A percentile compares a stretch with the other conserved stretches of the same genome.
phyloP scores from a whole-genome alignment of 1,140 invertebrate genomes.

The Euglossa dilemma region DNA sequence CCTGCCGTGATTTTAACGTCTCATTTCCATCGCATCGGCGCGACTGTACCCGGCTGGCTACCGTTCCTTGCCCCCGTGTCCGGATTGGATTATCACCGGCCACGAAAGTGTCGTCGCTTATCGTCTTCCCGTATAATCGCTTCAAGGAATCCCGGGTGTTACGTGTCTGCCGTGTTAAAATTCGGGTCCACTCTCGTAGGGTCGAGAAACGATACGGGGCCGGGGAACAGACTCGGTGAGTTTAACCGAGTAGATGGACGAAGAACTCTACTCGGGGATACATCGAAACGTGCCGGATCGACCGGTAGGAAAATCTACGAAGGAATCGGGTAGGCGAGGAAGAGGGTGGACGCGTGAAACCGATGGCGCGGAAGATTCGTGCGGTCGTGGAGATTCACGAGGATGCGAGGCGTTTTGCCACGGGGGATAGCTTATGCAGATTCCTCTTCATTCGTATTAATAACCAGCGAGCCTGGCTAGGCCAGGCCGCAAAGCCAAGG shows the following conservation, averaged over 20 bases:
- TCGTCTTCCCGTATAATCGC: conserved; percentile 23
- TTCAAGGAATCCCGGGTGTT: conserved; percentile 25
- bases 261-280: too few relatives aligned
- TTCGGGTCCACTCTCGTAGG: background rate
- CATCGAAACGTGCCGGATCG: too few relatives aligned
- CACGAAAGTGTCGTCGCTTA: conserved; percentile 44
- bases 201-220: background rate
- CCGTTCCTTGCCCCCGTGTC: background rate
- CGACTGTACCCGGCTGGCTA: conserved; percentile 3
- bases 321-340: too few relatives aligned
- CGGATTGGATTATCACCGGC: background rate
- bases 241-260: too few relatives aligned
- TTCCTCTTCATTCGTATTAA: conserved; percentile 47
- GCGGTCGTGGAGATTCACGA: background rate
- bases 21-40: conserved; percentile 31
- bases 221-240: background rate
- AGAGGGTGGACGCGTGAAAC: background rate
- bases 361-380: background rate
- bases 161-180: conserved; percentile 14
- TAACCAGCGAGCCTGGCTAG: conserved; percentile 24
- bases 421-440: conserved; percentile 41
- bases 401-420: background rate
- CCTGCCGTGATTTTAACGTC: conserved; percentile 25
- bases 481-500: conserved; percentile 36
- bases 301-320: background rate